These are phyloP conservation scores for Stictonetta naevosa DNA, from an alignment of 2,113 vertebrate species.

Conservation along the genomic window DNA sequence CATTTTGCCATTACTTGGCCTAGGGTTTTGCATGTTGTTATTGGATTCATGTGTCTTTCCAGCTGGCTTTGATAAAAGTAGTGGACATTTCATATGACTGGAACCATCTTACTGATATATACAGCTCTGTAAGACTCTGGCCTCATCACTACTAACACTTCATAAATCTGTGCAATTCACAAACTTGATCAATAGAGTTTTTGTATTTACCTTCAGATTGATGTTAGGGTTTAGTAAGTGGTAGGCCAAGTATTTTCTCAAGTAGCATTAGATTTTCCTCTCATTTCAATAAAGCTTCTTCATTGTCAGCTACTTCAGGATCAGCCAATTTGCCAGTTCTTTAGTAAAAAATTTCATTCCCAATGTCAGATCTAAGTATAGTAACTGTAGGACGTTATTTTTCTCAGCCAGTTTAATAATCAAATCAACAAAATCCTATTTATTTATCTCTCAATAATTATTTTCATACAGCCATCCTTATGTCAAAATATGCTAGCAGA, in stretches of 20 bases:
- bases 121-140: not conserved
- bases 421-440: not conserved
- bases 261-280: not conserved
- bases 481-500: not conserved
- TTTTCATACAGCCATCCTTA: not conserved
- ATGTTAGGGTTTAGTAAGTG: not conserved
- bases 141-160: not conserved
- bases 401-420: not conserved
- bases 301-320: not conserved
- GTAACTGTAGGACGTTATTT: not conserved
- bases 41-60: not conserved
- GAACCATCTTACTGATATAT: not conserved
- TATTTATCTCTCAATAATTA: accelerated
- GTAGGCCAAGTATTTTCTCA: not conserved
- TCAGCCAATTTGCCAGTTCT: not conserved
- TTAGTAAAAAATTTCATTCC: not conserved
- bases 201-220: not conserved
- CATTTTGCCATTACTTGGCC: slow-evolving; percentile 78
- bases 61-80: not conserved
- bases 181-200: not conserved
- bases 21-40: slow-evolving; percentile 75
- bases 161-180: not conserved
- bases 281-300: not conserved
- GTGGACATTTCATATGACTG: not conserved
- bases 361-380: not conserved